A percentile compares a stretch with the other conserved stretches of the same genome.
Evolutionary conservation across 2,888 invertebrate genomes (phyloP).

Genomic region (Cremastobaeus sp.): DNA sequence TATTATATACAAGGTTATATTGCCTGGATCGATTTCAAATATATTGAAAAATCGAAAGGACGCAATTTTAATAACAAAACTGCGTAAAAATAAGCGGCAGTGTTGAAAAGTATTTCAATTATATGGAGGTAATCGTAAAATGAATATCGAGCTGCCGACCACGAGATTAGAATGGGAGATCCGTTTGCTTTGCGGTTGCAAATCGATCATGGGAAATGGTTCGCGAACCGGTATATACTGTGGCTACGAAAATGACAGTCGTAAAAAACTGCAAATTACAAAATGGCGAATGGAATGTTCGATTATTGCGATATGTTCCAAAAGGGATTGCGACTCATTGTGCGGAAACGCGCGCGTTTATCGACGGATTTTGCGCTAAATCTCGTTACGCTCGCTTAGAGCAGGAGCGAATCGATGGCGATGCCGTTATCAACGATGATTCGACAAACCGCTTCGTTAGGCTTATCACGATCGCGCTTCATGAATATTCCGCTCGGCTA

Average conservation of each 20-base stretch:
- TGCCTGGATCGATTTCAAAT: no score
- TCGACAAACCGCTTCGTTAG: slow-evolving; percentile 59
- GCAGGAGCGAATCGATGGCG: slow-evolving; percentile 52
- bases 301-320: slow-evolving; percentile 39
- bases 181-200: slow-evolving; percentile 59
- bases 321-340: slow-evolving; percentile 32
- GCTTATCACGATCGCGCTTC: slow-evolving; percentile 58
- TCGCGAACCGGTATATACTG: slow-evolving; percentile 46
- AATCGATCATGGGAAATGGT: slow-evolving; percentile 59
- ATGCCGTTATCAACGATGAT: slow-evolving; percentile 56
- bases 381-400: slow-evolving; percentile 38
- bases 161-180: slow-evolving; percentile 53
- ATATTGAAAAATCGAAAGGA: no score
- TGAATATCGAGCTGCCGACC: slow-evolving; percentile 51
- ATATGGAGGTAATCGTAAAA: slow-evolving; percentile 45
- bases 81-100: not conserved
- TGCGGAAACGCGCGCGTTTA: slow-evolving; percentile 51
- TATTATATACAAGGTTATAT: no score
- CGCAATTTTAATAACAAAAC: not conserved
- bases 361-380: slow-evolving; percentile 35
- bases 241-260: slow-evolving; percentile 56
- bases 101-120: slow-evolving; percentile 35
- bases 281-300: slow-evolving; percentile 55
- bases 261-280: slow-evolving; percentile 55
- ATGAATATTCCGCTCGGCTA: slow-evolving; percentile 56